Base-by-base conservation (phyloP, 1,140 invertebrate species). In the Calycopis cecrops region DNA sequence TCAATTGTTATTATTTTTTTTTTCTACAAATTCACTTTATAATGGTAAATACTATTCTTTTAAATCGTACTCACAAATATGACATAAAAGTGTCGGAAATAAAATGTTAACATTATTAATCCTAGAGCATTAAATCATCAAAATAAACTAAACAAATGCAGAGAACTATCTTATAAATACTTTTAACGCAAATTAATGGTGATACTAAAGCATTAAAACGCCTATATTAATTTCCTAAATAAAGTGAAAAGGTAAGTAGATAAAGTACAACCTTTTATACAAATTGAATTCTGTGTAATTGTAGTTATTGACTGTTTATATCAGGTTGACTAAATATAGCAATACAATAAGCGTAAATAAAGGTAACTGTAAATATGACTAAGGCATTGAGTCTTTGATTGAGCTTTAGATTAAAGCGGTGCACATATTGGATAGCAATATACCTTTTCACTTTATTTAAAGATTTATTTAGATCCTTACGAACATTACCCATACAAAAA, bases 181-280 rank as follows among this genome's bases (percentile, higher is more conserved):
- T 44, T 21, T 44, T 53, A 42, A 53, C 28, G 60, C 60, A 65
- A 48, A 53, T 33, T 33, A 44, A 34, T 38, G 35, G 52, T 62
- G 44, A 38, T 11, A 28, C 28, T 42, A 44, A 52, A 51, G 48
- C 53, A 18, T 60, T 52, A 53, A 44, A 53, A 60, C 48, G 35
- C 35, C 52, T 40, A 47, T 49, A 38, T 34, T 28, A 47, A 51
- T 9, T 55, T 18, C 18, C 21, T 33, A 16, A 44, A 7, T 44
- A 16, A 28, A 28, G 21, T 28, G 21, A 28, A 28, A 28, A 28
- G 21, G 21, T 28, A 28, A 28, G 21, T 3, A 28, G 21, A 28
- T 28, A 28, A 28, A 28, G 21, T 3, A 28, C 21, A 6, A 28
- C 21, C 21, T 28, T 28, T n/a, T n/a, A n/a, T n/a, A n/a, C n/a